phyloP scores from a whole-genome alignment of 2,113 vertebrate genomes.

The Chaetops frenatus region DNA sequence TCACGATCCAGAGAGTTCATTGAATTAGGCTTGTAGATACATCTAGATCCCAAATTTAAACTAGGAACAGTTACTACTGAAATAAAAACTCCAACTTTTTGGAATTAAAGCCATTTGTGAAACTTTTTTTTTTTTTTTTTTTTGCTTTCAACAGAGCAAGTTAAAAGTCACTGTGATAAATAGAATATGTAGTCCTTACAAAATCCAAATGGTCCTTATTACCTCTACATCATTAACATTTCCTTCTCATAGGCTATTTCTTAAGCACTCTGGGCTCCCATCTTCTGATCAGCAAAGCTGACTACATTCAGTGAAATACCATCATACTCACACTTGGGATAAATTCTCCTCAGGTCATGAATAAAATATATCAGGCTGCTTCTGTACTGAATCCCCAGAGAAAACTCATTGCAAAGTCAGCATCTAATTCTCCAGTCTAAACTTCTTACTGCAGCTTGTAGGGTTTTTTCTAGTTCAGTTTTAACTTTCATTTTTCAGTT shows the following conservation, averaged over 20 bases:
- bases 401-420: not conserved
- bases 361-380: not conserved
- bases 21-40: not conserved
- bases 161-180: not conserved
- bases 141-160: not conserved
- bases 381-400: not conserved
- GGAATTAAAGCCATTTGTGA: not conserved
- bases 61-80: not conserved
- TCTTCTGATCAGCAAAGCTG: not conserved
- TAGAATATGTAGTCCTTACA: not conserved
- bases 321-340: not conserved
- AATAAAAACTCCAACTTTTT: not conserved
- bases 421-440: not conserved
- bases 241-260: not conserved
- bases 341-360: slow-evolving; percentile 1
- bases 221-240: not conserved
- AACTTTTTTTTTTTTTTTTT: not conserved
- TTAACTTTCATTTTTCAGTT: not conserved
- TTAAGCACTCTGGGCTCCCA: not conserved
- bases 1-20: not conserved
- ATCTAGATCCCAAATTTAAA: not conserved
- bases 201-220: not conserved
- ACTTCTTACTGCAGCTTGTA: not conserved
- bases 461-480: not conserved
- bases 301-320: not conserved